A percentile compares a stretch with the other conserved stretches of the same genome.
Conservation (phyloP, 1,140 invertebrate genomes). For the Drosophila oshimai region DNA sequence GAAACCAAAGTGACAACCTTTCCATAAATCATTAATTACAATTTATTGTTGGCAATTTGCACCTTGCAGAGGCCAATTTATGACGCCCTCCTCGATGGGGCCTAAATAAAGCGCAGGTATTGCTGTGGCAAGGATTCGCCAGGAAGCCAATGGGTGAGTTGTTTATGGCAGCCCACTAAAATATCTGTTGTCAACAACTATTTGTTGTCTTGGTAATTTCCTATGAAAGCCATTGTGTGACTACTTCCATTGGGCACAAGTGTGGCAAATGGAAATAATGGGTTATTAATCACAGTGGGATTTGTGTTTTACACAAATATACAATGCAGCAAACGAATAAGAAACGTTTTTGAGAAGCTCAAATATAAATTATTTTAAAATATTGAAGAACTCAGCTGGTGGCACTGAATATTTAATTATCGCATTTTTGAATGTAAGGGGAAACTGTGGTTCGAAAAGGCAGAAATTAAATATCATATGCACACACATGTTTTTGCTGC, state of each 20-base stretch:
- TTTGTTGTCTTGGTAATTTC: conserved; percentile 49
- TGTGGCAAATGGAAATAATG: conserved; percentile 9
- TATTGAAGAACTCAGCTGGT: conserved; percentile 42
- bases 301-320: not conserved
- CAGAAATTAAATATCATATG: conserved; percentile 57
- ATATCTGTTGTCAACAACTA: conserved; percentile 56
- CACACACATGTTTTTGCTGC: conserved; percentile 12
- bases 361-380: conserved; percentile 44
- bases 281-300: conserved; percentile 6
- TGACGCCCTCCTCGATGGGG: conserved; percentile 49
- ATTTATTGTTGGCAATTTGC: conserved; percentile 79
- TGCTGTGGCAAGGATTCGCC: not conserved
- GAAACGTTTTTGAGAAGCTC: not conserved
- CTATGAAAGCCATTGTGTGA: conserved; percentile 7
- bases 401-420: conserved; percentile 54
- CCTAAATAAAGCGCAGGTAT: conserved; percentile 23
- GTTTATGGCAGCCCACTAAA: conserved; percentile 41
- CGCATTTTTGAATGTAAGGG: conserved; percentile 43
- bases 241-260: not conserved
- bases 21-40: conserved; percentile 75
- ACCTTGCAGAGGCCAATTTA: conserved; percentile 70
- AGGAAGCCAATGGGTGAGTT: conserved; percentile 20
- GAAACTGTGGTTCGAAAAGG: conserved; percentile 38
- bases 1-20: conserved; percentile 2
- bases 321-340: not conserved